These are phyloP conservation scores for Sebastes wilsoni DNA, from an alignment of 2,797 vertebrate genomes.

Conservation along the genomic window DNA sequence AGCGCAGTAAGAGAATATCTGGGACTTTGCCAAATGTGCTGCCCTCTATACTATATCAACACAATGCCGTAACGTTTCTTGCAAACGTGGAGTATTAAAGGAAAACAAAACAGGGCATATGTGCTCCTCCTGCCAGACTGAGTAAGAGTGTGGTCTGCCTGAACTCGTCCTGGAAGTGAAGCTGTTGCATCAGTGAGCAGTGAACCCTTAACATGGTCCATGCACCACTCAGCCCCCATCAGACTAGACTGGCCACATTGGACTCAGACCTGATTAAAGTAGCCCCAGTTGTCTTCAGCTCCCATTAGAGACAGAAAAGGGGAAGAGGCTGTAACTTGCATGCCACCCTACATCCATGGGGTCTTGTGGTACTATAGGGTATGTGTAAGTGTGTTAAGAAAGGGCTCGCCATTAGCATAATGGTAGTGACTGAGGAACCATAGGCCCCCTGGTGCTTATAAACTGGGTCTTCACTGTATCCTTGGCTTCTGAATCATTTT, in stretches of 20 bases:
- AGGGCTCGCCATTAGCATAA: conserved; percentile 71
- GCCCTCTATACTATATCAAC: conserved; percentile 63
- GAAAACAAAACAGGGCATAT: conserved; percentile 75
- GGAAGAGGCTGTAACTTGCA: conserved; percentile 62
- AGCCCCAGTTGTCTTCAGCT: conserved; percentile 73
- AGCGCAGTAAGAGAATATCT: conserved; percentile 56
- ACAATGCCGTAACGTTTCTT: conserved; percentile 65
- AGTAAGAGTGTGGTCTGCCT: conserved; percentile 68
- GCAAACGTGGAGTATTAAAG: conserved; percentile 76
- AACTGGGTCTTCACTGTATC: conserved; percentile 57
- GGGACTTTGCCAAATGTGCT: conserved; percentile 57
- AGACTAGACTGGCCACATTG: conserved; percentile 70
- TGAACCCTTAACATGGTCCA: conserved; percentile 78
- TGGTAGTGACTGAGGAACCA: conserved; percentile 73
- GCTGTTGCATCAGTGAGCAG: conserved; percentile 79
- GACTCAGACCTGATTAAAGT: conserved; percentile 82
- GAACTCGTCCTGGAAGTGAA: conserved; percentile 77
- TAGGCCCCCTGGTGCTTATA: conserved; percentile 64
- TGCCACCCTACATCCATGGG: conserved; percentile 70
- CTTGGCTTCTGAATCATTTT: conserved; percentile 38
- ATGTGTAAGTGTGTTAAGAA: conserved; percentile 61
- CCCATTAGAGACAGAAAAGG: conserved; percentile 63
- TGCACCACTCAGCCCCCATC: conserved; percentile 80
- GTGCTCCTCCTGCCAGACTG: conserved; percentile 74
- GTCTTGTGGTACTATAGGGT: conserved; percentile 67